Conservation (phyloP, 2,113 vertebrate genomes). For the Corythaixoides concolor region DNA sequence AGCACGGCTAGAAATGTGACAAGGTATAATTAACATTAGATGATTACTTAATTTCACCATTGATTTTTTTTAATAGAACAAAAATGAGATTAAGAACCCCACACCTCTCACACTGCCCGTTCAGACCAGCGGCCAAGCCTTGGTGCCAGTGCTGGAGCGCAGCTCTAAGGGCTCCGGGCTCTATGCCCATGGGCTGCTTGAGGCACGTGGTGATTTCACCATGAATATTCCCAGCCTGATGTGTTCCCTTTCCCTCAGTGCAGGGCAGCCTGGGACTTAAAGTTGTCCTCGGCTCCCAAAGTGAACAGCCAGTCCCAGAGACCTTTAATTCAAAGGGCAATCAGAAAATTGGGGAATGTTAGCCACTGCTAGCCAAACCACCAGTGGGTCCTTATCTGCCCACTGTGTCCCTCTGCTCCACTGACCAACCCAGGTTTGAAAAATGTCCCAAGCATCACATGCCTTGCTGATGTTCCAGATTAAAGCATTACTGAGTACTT, state of each 20-base stretch:
- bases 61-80: background rate
- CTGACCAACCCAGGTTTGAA: background rate
- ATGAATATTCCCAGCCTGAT: rapidly evolving
- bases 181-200: rapidly evolving
- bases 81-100: background rate
- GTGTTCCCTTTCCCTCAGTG: background rate
- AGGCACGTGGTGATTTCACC: background rate
- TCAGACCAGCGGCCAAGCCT: background rate
- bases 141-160: rapidly evolving
- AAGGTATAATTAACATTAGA: background rate
- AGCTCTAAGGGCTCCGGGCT: background rate
- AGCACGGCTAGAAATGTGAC: background rate
- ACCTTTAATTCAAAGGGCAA: background rate
- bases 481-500: background rate
- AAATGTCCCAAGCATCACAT: background rate
- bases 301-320: background rate
- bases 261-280: background rate
- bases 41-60: background rate
- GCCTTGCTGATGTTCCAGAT: background rate
- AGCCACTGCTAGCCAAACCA: background rate
- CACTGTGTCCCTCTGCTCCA: background rate
- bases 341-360: background rate
- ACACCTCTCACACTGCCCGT: rapidly evolving
- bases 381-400: background rate
- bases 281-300: background rate